Evolutionary conservation across 2,797 vertebrate species (phyloP).

Genomic region (Trichosurus vulpecula): DNA sequence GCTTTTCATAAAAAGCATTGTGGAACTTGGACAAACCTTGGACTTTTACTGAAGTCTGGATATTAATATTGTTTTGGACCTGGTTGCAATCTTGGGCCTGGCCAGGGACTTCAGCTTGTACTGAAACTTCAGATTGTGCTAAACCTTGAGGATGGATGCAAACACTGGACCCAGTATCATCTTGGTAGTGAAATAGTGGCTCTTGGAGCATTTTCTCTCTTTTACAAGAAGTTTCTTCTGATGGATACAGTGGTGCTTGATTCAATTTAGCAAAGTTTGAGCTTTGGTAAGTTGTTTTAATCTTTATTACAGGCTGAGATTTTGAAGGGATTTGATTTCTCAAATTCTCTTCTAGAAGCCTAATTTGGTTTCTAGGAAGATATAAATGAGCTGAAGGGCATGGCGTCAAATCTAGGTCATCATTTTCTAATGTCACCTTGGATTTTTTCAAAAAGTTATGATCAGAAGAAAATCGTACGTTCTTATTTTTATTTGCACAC

Average conservation of each 20-base stretch:
- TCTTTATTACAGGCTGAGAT: slow-evolving; percentile 9
- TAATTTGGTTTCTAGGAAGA: slow-evolving; percentile 67
- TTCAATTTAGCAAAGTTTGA: neutral
- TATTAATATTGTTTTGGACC: neutral
- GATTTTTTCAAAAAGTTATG: slow-evolving; percentile 21
- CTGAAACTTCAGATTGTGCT: slow-evolving; percentile 23
- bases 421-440: slow-evolving; percentile 22
- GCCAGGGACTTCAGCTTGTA: neutral
- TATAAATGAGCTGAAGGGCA: slow-evolving; percentile 58
- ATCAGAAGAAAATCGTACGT: slow-evolving; percentile 15
- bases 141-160: slow-evolving; percentile 32
- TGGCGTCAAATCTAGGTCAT: slow-evolving; percentile 32
- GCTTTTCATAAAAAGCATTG: slow-evolving; percentile 1
- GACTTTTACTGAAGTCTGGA: neutral
- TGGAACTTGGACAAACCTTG: neutral
- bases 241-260: neutral
- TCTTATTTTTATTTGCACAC: slow-evolving; percentile 45
- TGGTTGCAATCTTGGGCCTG: neutral
- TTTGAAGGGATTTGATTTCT: slow-evolving; percentile 59
- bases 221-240: neutral
- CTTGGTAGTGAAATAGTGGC: slow-evolving; percentile 6
- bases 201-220: slow-evolving; percentile 7
- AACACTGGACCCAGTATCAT: slow-evolving; percentile 2
- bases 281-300: neutral
- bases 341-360: slow-evolving; percentile 70